Base-by-base conservation (phyloP, 64 coral and sea anemone genomes). In the Actinia equina region DNA sequence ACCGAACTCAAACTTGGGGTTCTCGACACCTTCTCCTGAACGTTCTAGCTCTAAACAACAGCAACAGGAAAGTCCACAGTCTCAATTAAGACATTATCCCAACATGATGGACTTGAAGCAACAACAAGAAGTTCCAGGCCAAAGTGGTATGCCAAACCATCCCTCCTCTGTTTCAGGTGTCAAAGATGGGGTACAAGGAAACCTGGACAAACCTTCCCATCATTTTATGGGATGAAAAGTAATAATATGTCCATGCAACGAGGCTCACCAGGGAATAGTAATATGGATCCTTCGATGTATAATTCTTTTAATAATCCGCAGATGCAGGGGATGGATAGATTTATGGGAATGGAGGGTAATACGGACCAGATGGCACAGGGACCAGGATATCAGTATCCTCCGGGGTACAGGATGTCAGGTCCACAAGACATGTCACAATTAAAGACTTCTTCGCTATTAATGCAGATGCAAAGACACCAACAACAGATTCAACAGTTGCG, bases 391-490 rank as follows among this genome's bases (percentile, higher is more conserved):
- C 88, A 76, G 20, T 93, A 82, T 59, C 69, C 91, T 59, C 27
- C 91, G 16, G 87, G 89, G 52, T 89, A 93, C 52, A 80, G 91
- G 10, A 93, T 97, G 79, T 76, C 94, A 62, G 37, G 78, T 46
- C 94, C 91, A 37, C 94, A 93, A 44, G 91, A 90, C 2, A 45
- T 97, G 27, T 65, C 91, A 86, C 94, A 93, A 43, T 77, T 97
- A 56, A 97, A 97, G 74, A 97, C 94, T 56, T 97, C 94, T 17
- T 91, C 94, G 10, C 62, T 97, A 27, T 88, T 97, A 77, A 88
- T 97, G 26, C 94, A 97, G 85, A 97, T 97, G 94, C 97, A 99
- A 88, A 76, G 93, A 78, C 88, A 95, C 74, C 97, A 99, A 62
- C 97, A 99, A 76, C 93, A 99, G 83, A 99, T 99, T 59, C 88